phyloP scores from a whole-genome alignment of 1,140 invertebrate species.

The Cotesia vestalis region DNA sequence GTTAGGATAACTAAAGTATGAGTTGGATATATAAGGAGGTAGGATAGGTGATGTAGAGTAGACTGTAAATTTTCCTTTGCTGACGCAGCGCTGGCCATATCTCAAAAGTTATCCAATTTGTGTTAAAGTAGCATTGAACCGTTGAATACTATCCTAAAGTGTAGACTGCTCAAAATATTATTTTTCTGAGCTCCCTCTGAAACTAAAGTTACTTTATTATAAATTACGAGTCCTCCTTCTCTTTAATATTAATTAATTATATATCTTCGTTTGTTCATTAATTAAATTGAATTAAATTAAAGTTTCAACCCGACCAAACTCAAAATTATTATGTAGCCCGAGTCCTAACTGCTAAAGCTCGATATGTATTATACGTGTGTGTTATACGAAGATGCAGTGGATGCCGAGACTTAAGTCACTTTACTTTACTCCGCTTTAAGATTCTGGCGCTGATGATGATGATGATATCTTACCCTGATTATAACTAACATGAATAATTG shows the following conservation, averaged over 20 bases:
- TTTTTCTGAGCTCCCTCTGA: neutral
- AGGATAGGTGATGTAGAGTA: slow-evolving; percentile 54
- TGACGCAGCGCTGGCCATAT: slow-evolving; percentile 60
- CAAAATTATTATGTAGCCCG: neutral
- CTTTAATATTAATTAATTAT: neutral
- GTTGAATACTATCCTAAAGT: slow-evolving; percentile 38
- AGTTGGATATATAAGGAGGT: slow-evolving; percentile 29
- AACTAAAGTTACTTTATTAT: neutral
- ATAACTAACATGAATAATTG: slow-evolving; percentile 25
- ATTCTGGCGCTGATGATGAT: neutral
- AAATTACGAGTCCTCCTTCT: neutral
- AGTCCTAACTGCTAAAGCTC: neutral
- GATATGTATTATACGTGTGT: neutral
- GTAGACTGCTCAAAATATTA: slow-evolving; percentile 1
- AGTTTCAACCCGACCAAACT: neutral
- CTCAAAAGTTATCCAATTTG: slow-evolving; percentile 65
- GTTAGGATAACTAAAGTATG: slow-evolving; percentile 2
- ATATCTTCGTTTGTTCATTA: neutral
- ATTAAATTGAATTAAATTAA: neutral
- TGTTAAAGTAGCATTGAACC: slow-evolving; percentile 61
- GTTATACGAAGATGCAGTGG: neutral
- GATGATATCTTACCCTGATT: slow-evolving; percentile 28
- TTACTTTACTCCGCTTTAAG: too few species aligned
- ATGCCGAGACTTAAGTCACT: too few species aligned
- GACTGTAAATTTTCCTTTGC: slow-evolving; percentile 59